Conservation (phyloP, 2,888 invertebrate genomes). For the Nephrotoma flavescens region DNA sequence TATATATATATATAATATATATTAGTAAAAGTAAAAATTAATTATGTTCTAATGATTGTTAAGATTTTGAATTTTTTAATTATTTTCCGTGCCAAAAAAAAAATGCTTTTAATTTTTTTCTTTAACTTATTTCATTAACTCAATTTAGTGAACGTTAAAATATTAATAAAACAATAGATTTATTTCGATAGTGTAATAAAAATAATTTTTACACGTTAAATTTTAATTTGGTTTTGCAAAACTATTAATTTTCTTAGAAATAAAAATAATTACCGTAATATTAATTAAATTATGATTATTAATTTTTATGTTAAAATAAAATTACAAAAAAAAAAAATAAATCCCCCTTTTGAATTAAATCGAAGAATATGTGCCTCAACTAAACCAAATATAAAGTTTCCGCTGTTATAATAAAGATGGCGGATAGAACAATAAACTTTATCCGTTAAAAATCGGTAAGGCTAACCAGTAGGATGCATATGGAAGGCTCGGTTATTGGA, state of each 20-base stretch:
- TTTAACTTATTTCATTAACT: not conserved
- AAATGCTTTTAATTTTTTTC: not conserved
- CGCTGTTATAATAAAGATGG: no score
- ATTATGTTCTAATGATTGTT: not conserved
- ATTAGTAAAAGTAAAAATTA: not conserved
- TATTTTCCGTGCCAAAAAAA: not conserved
- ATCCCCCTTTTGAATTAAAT: not conserved
- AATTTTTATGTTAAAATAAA: not conserved
- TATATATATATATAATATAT: no score
- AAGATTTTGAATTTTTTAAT: not conserved
- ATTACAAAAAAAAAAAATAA: not conserved
- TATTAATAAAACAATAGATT: not conserved
- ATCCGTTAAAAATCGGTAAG: no score
- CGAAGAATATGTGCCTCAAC: no score
- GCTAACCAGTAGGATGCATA: no score
- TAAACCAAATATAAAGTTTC: no score
- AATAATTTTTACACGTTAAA: not conserved
- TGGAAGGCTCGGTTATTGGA: no score
- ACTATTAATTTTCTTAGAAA: not conserved
- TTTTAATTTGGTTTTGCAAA: not conserved
- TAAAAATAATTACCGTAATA: not conserved
- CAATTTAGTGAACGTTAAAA: not conserved
- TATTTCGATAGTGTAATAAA: not conserved
- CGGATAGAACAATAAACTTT: no score
- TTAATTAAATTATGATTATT: not conserved